Percentiles rank a stretch among this genome's conserved stretches.
Evolutionary conservation across 2,113 vertebrate species (phyloP).

Genomic region (Athene noctua): DNA sequence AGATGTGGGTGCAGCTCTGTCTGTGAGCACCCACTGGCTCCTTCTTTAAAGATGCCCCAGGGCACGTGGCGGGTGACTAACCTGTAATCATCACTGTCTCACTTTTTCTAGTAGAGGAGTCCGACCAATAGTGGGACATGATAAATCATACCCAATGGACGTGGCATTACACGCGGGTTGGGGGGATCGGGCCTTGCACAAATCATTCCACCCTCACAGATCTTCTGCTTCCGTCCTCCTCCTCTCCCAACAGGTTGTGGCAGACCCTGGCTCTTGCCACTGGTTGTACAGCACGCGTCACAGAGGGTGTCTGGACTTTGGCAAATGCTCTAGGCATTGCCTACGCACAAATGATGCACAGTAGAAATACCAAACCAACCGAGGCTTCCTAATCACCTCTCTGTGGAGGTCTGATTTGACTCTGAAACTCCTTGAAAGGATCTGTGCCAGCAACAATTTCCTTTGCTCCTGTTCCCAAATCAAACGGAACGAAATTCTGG

Average conservation of each 20-base stretch:
- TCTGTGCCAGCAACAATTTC: fast-evolving
- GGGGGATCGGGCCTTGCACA: not conserved
- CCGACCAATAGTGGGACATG: not conserved
- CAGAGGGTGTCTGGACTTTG: fast-evolving
- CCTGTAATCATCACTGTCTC: not conserved
- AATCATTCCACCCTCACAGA: not conserved
- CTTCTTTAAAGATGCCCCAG: not conserved
- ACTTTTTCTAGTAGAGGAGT: not conserved
- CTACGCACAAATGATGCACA: not conserved
- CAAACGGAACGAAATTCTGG: not conserved
- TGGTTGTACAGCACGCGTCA: not conserved
- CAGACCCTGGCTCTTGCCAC: not conserved
- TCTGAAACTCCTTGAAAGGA: not conserved
- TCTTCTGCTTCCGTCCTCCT: not conserved
- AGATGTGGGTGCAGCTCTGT: not conserved
- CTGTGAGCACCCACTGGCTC: not conserved
- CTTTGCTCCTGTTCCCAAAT: not conserved
- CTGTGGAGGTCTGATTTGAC: not conserved
- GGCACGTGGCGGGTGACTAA: not conserved
- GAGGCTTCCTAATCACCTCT: not conserved
- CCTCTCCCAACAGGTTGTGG: not conserved
- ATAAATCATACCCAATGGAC: not conserved
- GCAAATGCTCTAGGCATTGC: not conserved
- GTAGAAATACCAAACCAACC: not conserved
- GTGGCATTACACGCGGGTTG: fast-evolving